A percentile compares a stretch with the other conserved stretches of the same genome.
These are phyloP conservation scores for Coryphaenoides rupestris DNA, from an alignment of 2,113 vertebrate genomes.

Conservation along the genomic window DNA sequence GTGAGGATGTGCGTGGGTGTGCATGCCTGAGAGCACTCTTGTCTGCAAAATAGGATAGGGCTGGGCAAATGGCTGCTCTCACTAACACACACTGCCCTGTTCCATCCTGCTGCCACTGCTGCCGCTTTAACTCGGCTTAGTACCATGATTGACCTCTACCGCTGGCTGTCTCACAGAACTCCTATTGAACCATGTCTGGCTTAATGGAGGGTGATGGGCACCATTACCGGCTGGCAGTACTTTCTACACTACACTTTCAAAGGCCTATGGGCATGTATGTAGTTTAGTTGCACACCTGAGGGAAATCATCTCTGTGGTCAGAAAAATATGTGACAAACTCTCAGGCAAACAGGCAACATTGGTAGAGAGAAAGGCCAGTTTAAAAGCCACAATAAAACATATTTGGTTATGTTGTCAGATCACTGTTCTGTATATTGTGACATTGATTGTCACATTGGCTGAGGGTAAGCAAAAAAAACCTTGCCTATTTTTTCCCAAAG, in stretches of 20 bases:
- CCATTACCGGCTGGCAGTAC: constrained; percentile 40
- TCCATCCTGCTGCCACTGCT: constrained; percentile 33
- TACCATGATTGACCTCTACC: constrained; percentile 51
- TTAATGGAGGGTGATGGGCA: constrained; percentile 56
- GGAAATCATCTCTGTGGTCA: constrained; percentile 18
- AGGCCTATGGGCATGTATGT: constrained; percentile 34
- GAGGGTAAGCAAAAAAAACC: too few relatives aligned
- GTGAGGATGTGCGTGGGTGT: constrained; percentile 18
- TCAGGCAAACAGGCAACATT: constrained; percentile 6
- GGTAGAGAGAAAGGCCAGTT: too few relatives aligned
- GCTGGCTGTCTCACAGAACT: constrained; percentile 37
- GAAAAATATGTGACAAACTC: constrained; percentile 30
- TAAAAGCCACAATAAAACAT: too few relatives aligned
- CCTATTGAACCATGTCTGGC: constrained; percentile 51
- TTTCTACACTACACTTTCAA: constrained; percentile 25
- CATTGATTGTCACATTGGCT: too few relatives aligned
- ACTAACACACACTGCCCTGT: constrained; percentile 14
- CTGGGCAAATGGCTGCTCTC: constrained; percentile 15
- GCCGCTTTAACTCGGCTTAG: constrained; percentile 23
- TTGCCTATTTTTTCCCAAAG: constrained; percentile 11
- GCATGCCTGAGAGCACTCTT: constrained; percentile 17
- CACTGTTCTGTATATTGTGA: too few relatives aligned
- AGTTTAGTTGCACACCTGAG: constrained; percentile 34
- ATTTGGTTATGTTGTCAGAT: too few relatives aligned
- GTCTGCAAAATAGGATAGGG: constrained; percentile 27